Evolutionary conservation across 1,140 invertebrate species (phyloP).

Genomic region (Aphelenchoides fujianensis): DNA sequence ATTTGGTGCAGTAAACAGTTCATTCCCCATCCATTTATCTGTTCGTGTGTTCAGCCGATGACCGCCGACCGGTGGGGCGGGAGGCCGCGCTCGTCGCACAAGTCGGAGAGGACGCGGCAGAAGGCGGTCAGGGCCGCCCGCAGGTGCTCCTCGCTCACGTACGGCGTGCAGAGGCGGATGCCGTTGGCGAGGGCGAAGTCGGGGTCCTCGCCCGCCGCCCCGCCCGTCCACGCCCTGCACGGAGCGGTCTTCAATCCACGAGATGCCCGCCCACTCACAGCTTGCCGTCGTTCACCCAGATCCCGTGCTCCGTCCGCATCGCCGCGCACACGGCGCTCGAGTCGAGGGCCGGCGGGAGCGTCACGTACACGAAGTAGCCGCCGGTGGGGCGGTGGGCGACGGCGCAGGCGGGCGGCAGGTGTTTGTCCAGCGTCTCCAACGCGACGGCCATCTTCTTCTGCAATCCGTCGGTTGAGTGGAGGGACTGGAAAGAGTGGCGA

Average conservation of each 20-base stretch:
- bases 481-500: slow-evolving; percentile 17
- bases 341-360: not conserved
- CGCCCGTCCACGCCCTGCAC: not conserved
- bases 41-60: too few species aligned
- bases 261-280: not conserved
- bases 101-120: too few species aligned
- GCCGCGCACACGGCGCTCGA: not conserved
- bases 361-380: not conserved
- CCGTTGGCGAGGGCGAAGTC: not conserved
- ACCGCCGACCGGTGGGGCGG: too few species aligned
- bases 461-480: not conserved
- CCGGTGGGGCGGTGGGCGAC: not conserved
- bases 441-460: not conserved
- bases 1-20: too few species aligned
- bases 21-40: too few species aligned
- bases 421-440: not conserved
- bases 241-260: not conserved
- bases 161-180: not conserved
- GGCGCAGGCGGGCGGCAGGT: not conserved
- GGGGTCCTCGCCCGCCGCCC: not conserved
- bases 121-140: too few species aligned
- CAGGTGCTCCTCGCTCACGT: not conserved
- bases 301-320: not conserved
- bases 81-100: too few species aligned
- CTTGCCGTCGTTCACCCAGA: not conserved